These are phyloP conservation scores for Euura saliciscinereae DNA, from an alignment of 1,140 invertebrate species.

Conservation along the genomic window DNA sequence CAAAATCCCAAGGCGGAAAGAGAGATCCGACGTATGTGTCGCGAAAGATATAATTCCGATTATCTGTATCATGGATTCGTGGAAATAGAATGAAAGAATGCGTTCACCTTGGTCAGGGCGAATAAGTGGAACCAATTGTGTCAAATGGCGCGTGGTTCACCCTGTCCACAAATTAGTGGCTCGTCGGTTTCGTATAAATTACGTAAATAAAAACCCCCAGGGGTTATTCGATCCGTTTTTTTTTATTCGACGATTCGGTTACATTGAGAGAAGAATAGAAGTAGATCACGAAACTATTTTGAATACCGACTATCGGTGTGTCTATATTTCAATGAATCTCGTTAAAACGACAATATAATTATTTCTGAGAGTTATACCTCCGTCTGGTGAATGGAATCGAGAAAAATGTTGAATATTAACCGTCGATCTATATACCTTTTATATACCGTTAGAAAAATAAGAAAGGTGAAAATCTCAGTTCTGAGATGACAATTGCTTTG, in stretches of 20 bases:
- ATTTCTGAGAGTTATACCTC: constrained; percentile 30
- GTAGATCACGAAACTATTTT: not conserved
- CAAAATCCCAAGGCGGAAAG: not conserved
- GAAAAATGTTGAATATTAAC: too few relatives aligned
- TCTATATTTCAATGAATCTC: constrained; percentile 37
- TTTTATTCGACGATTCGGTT: not conserved
- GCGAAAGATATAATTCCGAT: not conserved
- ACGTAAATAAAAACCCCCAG: not conserved
- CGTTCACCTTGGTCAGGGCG: not conserved
- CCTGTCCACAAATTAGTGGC: not conserved
- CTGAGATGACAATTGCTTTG: too few relatives aligned
- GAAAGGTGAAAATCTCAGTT: too few relatives aligned
- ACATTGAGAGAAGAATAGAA: not conserved
- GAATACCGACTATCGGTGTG: not conserved
- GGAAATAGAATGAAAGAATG: too few relatives aligned
- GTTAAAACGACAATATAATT: constrained; percentile 39
- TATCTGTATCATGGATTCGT: not conserved
- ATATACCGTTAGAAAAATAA: too few relatives aligned
- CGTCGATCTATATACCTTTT: too few relatives aligned
- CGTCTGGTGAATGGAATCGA: too few relatives aligned
- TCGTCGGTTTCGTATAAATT: not conserved
- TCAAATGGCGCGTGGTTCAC: not conserved
- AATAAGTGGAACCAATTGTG: not conserved
- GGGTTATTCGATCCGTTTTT: not conserved
- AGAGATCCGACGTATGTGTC: not conserved